Conservation (phyloP, 2,113 vertebrate species). For the Scopus umbretta region DNA sequence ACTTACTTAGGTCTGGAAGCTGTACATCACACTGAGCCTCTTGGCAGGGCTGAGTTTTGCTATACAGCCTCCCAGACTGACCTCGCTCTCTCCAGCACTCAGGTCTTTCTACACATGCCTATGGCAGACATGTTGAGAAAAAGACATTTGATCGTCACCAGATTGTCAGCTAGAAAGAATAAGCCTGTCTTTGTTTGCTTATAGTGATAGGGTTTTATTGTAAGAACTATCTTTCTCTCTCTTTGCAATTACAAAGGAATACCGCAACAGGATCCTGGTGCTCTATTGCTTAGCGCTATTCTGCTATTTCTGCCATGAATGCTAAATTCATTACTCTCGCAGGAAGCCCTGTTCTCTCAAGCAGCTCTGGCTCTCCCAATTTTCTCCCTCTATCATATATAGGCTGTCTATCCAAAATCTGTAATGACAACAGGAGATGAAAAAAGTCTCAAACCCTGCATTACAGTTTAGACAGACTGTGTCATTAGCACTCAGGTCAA, state of each 20-base stretch:
- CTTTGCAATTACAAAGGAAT: neutral
- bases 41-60: neutral
- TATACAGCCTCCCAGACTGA: neutral
- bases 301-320: neutral
- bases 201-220: neutral
- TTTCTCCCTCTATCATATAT: neutral
- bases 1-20: neutral
- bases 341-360: neutral
- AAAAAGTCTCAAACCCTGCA: neutral
- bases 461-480: neutral
- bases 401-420: neutral
- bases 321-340: neutral
- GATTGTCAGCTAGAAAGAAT: neutral
- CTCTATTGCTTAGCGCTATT: neutral
- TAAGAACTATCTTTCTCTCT: neutral
- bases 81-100: neutral
- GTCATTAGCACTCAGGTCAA: neutral
- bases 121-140: neutral
- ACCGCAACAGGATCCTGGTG: neutral
- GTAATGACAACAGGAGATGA: neutral
- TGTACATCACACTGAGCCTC: neutral
- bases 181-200: neutral
- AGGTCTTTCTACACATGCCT: neutral
- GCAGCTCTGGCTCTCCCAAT: neutral
- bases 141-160: neutral